Evolutionary conservation across 1,140 invertebrate species (phyloP), one percentile per base, ranked within the genome.

Genomic region (Aphaenogaster ashmeadi): DNA sequence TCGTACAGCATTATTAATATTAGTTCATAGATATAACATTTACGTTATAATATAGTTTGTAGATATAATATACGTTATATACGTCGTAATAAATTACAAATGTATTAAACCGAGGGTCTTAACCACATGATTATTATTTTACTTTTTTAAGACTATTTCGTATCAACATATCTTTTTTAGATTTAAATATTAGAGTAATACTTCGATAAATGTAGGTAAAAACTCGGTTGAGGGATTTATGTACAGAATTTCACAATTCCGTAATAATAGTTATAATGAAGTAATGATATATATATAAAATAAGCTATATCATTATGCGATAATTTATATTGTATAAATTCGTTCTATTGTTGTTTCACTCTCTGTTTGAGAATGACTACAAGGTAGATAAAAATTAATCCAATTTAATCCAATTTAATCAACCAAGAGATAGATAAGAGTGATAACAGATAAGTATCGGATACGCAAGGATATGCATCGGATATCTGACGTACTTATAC

Each of bases 351-450:
- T 64, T 50, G 62, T 18, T 9, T 66, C 2, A 15, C 0, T 5
- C 41, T 7, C 0, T 44, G 41, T 44, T 47, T 33, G 15, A 2
- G 27, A 33, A 47, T 18, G 3, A 52, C 6, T 38, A 18, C 13
- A 11, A 64, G 33, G 27, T 15, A 52, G 18, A 66, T 13, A 67
- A 80, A 52, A 44, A 41, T 38, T 27, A 18, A 66, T 66, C 7
- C 38, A n/a, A 71, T 56, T 56, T 54, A 56, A 69, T 80, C 8
- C 38, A n/a, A 71, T 56, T 56, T 54, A 56, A 69, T 80, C 8
- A 66, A 2, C 13, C 21, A 18, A 27, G 21, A 54, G 6, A 71
- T 5, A 47, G 33, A 67, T 67, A 21, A 38, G 18, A 33, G 18
- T 47, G 21, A 41, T n/a, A 27, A 47, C 54, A 27, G 15, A 41